Percentiles rank a stretch among this genome's conserved stretches.
These are phyloP conservation scores for Micronycteris hirsuta DNA, from an alignment of 2,113 vertebrate species.

Conservation along the genomic window DNA sequence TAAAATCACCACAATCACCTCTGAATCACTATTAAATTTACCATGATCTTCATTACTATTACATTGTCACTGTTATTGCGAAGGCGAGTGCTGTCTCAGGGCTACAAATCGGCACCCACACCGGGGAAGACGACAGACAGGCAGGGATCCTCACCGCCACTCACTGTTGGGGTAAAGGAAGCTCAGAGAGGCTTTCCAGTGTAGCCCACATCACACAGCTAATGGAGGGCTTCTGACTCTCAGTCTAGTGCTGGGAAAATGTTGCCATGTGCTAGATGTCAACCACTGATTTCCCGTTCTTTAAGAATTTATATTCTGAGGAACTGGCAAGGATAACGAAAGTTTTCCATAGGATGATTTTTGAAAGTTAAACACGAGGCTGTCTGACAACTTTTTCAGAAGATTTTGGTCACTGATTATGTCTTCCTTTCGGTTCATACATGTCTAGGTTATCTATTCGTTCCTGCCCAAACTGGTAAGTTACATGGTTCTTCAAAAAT, in stretches of 20 bases:
- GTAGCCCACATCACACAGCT: neutral
- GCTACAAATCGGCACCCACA: fast-evolving
- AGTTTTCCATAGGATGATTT: neutral
- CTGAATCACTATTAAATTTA: neutral
- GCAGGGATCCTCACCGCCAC: neutral
- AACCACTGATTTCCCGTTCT: neutral
- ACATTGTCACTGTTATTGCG: neutral
- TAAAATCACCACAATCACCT: neutral
- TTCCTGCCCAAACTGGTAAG: neutral
- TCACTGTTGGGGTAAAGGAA: neutral
- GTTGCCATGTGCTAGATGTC: neutral
- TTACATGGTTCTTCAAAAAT: neutral
- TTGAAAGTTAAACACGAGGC: neutral
- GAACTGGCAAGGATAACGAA: neutral
- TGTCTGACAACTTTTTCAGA: neutral
- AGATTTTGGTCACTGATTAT: neutral
- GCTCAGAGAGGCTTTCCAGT: neutral
- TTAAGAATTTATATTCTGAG: neutral
- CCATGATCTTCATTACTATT: neutral
- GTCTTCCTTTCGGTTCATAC: neutral
- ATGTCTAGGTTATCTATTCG: neutral
- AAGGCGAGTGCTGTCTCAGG: neutral
- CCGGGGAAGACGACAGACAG: neutral
- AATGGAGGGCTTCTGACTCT: neutral
- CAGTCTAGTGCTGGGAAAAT: neutral